These are phyloP conservation scores for Allolobophora icterica DNA, from an alignment of 2,888 invertebrate genomes.

Conservation along the genomic window DNA sequence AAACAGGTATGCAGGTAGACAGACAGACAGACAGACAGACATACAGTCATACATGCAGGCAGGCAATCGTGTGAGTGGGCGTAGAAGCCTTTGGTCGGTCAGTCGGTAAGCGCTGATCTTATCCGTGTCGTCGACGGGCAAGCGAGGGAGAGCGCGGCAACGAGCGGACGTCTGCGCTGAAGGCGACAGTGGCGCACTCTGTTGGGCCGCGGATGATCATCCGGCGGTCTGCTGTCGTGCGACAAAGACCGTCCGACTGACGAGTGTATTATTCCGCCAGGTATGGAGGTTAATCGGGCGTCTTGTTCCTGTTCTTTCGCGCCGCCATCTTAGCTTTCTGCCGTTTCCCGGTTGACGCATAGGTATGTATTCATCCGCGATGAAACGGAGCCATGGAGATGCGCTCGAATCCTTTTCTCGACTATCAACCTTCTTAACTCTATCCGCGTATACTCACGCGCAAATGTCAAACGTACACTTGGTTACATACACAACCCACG, in stretches of 20 bases:
- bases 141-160: no score
- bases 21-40: no score
- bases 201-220: not conserved
- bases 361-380: not conserved
- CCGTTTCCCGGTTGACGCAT: not conserved
- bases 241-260: not conserved
- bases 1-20: no score
- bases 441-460: not conserved
- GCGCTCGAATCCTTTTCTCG: not conserved
- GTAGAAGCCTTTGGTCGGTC: not conserved
- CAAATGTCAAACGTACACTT: not conserved
- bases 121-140: not conserved
- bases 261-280: not conserved
- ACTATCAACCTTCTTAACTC: not conserved
- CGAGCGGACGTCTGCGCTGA: not conserved
- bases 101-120: not conserved
- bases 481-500: not conserved
- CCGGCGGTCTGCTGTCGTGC: not conserved
- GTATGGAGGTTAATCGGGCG: slow-evolving; percentile 12
- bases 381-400: not conserved
- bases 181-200: not conserved
- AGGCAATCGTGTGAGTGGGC: not conserved
- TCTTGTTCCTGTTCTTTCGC: not conserved
- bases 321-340: not conserved
- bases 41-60: no score